Percentiles rank a stretch among this genome's conserved stretches.
These are phyloP conservation scores for Brenthis ino DNA, from an alignment of 2,888 invertebrate species.

Conservation along the genomic window DNA sequence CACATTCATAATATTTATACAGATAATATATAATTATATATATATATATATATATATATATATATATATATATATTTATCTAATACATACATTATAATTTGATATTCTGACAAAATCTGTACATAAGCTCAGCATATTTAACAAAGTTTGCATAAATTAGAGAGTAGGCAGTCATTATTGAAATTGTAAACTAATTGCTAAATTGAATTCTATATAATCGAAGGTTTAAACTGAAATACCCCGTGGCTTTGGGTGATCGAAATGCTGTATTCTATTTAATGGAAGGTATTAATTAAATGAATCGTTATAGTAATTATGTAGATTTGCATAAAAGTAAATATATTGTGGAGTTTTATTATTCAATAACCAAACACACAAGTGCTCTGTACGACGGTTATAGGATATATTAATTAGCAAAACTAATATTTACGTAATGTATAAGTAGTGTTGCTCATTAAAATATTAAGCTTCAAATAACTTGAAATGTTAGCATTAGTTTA, in stretches of 20 bases:
- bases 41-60: too few relatives aligned
- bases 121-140: conserved; percentile 1
- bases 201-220: conserved; percentile 24
- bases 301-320: conserved; percentile 22
- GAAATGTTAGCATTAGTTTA: not conserved
- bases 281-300: conserved; percentile 29
- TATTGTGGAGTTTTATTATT: conserved; percentile 29
- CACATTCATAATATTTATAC: too few relatives aligned
- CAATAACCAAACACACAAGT: conserved; percentile 20
- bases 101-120: not conserved
- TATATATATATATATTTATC: too few relatives aligned
- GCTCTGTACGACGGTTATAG: conserved; percentile 7
- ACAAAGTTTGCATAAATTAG: conserved; percentile 10
- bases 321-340: conserved; percentile 22
- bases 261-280: conserved; percentile 28
- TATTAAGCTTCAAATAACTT: not conserved
- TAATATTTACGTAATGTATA: not conserved
- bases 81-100: not conserved
- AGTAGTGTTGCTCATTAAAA: not conserved
- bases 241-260: conserved; percentile 23
- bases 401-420: not conserved
- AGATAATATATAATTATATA: too few relatives aligned
- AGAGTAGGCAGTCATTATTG: conserved; percentile 7
- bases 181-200: conserved; percentile 16
- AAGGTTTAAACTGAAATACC: conserved; percentile 28